Evolutionary conservation across 2,113 vertebrate genomes (phyloP), one percentile per base, ranked within the genome.

Genomic region (Xiphophorus hellerii): DNA sequence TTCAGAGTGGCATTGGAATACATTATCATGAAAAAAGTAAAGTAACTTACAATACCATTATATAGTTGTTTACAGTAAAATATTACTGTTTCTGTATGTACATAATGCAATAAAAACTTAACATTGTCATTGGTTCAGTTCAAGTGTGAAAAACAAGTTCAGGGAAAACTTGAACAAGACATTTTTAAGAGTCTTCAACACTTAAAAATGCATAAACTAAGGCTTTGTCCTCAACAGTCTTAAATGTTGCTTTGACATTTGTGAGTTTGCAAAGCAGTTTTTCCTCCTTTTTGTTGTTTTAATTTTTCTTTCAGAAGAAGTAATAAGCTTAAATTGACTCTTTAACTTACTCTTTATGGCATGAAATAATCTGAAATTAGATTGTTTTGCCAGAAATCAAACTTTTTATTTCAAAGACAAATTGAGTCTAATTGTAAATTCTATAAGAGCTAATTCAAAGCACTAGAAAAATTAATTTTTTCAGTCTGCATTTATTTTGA

Each of bases 1-100:
- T 74, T 70, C 61, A 77, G 63, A 75, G 71, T 76, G 63, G 39
- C 37, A 35, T 76, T 71, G 76, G 58, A 77, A 83, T 76, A 77
- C 76, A 76, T 79, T 85, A 84, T 76, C 33, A 72, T 71, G 75
- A 80, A 68, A 90, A 83, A 82, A 62, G 60, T 54, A 83, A 63
- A 83, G 62, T 82, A 90, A 89, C 73, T 88, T 79, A 83, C n/a
- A 13, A 72, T 30, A 60, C 29, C 22, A 7, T 54, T 17, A 54
- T 54, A 54, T 25, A 29, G 27, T 77, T 74, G 71, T 67, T 63
- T 68, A 73, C 22, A 70, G 70, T 28, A 20, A 83, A 77, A 51
- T 83, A 37, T 44, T 25, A 48, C 17, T 67, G 69, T 64, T 76
- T 42, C 4, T 28, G 51, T 17, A 66, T 4, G 61, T 17, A 13